Base-by-base conservation (phyloP, 2,113 vertebrate genomes). In the Tangachromis dhanisi region DNA sequence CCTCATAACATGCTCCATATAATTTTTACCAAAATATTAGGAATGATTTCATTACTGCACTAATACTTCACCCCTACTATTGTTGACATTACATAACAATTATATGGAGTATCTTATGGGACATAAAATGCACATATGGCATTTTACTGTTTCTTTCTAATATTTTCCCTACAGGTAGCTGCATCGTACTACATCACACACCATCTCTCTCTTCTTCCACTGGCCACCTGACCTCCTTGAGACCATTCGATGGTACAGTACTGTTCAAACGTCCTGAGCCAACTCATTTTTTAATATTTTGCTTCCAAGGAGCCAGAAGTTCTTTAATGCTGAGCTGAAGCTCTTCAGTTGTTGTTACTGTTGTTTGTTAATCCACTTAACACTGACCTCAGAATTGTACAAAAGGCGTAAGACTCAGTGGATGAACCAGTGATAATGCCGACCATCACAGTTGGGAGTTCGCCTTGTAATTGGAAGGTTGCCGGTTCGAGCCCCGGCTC, bases 401-500 rank as follows among this genome's bases (percentile, higher is more conserved):
- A 66, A 35, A 66, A 66, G 17, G 17, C 4, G 4, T 38, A 12
- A 35, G 33, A 38, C 17, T 38, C 10, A 0, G 2, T 3, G 19
- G 31, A 5, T 38, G 33, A 38, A 38, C 61, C 33, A 38, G 61
- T 66, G 33, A 68, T 26, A 1, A 4, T 73, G 8, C 13, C 66
- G 45, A 45, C n/a, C 33, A 19, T 51, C 49, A 42, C 40, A 42
- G 55, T 33, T 66, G 40, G 40, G 12, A 6, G 40, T 42, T 42
- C 5, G 40, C 0, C 40, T 42, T 42, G 40, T 42, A 42, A 42
- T 42, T 0, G 0, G 40, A 42, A 42, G 12, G 40, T 13, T 13
- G 40, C 40, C 12, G 12, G 40, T 42, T 13, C 1, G 40, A 42
- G 40, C 40, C 0, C 40, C 5, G 40, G 40, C 40, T 42, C 0